phyloP scores from a whole-genome alignment of 2,797 vertebrate species.

The Sardinella longiceps region DNA sequence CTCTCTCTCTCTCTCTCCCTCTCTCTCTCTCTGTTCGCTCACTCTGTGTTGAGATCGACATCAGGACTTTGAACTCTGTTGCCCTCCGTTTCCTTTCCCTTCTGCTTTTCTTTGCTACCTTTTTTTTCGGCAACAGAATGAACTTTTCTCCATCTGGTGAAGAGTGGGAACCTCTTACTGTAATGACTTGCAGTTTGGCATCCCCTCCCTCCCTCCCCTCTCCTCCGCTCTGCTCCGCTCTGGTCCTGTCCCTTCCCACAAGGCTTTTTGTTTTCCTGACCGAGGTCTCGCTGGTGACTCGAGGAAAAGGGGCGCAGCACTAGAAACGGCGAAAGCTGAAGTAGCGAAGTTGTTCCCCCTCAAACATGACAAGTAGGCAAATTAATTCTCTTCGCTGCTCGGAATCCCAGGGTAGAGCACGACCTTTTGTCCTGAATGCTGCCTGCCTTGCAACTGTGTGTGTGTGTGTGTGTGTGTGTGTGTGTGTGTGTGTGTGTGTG shows the following conservation, averaged over 20 bases:
- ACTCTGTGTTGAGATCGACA: not conserved
- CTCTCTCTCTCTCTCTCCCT: no score
- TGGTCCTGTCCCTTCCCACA: not conserved
- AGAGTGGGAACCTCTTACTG: not conserved
- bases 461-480: not conserved
- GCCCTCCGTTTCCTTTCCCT: not conserved
- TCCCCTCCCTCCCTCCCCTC: not conserved
- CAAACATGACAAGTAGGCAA: constrained; percentile 22
- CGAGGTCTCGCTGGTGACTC: not conserved
- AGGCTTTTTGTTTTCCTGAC: constrained; percentile 4
- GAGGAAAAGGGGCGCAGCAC: not conserved
- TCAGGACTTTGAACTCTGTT: not conserved
- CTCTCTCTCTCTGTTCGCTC: not conserved
- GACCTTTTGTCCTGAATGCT: constrained; percentile 19
- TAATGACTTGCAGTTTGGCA: not conserved
- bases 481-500: not conserved
- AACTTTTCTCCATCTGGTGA: not conserved
- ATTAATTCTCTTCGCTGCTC: constrained; percentile 15
- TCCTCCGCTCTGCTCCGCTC: no score
- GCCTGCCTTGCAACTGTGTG: not conserved
- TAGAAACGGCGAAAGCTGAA: not conserved
- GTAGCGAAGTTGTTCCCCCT: constrained; percentile 11
- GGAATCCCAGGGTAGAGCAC: constrained; percentile 20
- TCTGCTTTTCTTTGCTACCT: not conserved
- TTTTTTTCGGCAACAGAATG: not conserved